These are phyloP conservation scores for Heliconius erato DNA, from an alignment of 2,888 invertebrate genomes.

Conservation along the genomic window DNA sequence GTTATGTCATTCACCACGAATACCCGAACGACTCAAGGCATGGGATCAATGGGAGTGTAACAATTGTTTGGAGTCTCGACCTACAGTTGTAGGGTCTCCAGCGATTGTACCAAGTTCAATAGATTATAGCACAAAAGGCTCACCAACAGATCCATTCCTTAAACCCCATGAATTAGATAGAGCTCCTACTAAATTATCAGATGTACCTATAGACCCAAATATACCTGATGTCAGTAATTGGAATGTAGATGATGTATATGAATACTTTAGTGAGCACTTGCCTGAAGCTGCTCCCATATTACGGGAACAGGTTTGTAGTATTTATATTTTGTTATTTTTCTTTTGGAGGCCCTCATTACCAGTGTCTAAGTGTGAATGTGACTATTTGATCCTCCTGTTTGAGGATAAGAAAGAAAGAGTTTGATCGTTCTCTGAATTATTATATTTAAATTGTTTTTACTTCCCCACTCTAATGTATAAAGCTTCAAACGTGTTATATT, in stretches of 20 bases:
- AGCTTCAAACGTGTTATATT: not conserved
- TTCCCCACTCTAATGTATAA: not conserved
- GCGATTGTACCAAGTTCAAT: constrained; percentile 68
- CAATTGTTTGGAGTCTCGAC: constrained; percentile 86
- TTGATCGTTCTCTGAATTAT: not conserved
- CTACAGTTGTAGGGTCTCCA: constrained; percentile 72
- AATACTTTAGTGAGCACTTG: constrained; percentile 92
- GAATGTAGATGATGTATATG: constrained; percentile 93
- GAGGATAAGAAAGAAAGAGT: not conserved
- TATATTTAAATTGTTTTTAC: not conserved
- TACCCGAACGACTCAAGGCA: constrained; percentile 85
- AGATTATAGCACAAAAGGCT: constrained; percentile 65
- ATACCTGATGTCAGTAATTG: constrained; percentile 93
- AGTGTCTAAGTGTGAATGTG: not conserved
- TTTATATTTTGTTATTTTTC: not conserved
- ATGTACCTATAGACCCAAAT: constrained; percentile 86
- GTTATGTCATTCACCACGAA: constrained; percentile 91
- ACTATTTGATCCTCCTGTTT: not conserved
- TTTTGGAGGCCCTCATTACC: not conserved
- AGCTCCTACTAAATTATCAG: constrained; percentile 72
- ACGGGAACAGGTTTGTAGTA: constrained; percentile 89
- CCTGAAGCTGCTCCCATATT: constrained; percentile 93
- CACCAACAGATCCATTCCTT: constrained; percentile 75
- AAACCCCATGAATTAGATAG: constrained; percentile 81
- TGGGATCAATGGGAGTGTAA: constrained; percentile 90